Evolutionary conservation across 2,888 invertebrate genomes (phyloP).

Genomic region (Cylloceria caligata): DNA sequence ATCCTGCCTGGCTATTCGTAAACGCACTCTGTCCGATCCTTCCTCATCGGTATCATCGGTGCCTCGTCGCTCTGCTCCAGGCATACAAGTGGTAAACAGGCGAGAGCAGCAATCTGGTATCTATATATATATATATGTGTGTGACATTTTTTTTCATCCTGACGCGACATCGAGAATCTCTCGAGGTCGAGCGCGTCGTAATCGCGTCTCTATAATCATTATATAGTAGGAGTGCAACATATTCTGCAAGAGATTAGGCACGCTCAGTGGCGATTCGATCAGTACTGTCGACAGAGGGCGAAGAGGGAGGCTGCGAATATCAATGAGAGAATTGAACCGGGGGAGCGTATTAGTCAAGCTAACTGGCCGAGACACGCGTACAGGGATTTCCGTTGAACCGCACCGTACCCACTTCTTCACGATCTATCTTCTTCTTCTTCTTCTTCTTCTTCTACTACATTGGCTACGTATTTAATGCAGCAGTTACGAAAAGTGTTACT

Average conservation of each 20-base stretch:
- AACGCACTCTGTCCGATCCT: not conserved
- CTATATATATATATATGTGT: not conserved
- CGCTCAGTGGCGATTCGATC: slow-evolving; percentile 74
- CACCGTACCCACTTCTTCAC: slow-evolving; percentile 31
- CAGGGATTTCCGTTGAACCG: slow-evolving; percentile 64
- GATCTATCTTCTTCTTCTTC: not conserved
- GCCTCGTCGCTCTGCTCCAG: not conserved
- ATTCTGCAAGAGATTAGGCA: slow-evolving; percentile 70
- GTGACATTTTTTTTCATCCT: slow-evolving; percentile 32
- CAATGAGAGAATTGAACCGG: slow-evolving; percentile 73
- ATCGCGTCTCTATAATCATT: slow-evolving; percentile 14
- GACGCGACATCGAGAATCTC: slow-evolving; percentile 30
- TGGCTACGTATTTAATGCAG: not conserved
- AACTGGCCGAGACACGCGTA: slow-evolving; percentile 74
- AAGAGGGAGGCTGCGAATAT: slow-evolving; percentile 69
- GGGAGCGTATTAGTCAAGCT: slow-evolving; percentile 73
- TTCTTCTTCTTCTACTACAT: not conserved
- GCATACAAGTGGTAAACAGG: not conserved
- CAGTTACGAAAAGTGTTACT: not conserved
- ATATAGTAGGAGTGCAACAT: slow-evolving; percentile 36
- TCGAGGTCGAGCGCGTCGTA: slow-evolving; percentile 52
- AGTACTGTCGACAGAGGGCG: slow-evolving; percentile 47
- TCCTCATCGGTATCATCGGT: slow-evolving; percentile 11
- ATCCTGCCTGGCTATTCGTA: slow-evolving; percentile 36
- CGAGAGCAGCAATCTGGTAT: not conserved